Evolutionary conservation across 2,888 invertebrate genomes (phyloP).

Genomic region (Thecophora atra): DNA sequence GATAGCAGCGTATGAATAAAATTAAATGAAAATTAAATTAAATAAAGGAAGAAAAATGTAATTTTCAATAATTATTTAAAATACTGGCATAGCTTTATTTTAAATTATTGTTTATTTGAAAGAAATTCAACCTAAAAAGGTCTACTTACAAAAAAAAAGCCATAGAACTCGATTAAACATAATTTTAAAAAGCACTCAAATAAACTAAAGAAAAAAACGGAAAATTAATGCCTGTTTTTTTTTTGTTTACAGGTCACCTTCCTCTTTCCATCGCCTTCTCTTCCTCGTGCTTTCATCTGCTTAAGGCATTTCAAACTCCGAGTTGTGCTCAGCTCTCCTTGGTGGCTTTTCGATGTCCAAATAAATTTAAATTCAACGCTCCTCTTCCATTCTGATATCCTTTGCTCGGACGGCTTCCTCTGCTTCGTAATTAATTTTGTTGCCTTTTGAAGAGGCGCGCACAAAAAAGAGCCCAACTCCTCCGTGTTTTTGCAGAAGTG

Average conservation of each 20-base stretch:
- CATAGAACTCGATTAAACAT: no score
- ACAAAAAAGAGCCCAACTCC: neutral
- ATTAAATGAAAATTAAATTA: no score
- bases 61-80: no score
- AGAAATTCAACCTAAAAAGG: no score
- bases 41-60: no score
- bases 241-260: neutral
- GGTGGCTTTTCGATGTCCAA: neutral
- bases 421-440: neutral
- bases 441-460: neutral
- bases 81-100: no score
- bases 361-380: slow-evolving; percentile 16
- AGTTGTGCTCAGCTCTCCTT: neutral
- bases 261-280: neutral
- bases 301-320: neutral
- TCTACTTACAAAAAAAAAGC: no score
- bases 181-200: neutral
- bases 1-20: no score
- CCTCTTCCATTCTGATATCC: neutral
- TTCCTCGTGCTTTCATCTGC: neutral
- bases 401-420: neutral
- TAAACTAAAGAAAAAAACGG: neutral
- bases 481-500: neutral
- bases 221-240: neutral
- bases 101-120: no score